A percentile compares a stretch with the other conserved stretches of the same genome.
These are phyloP conservation scores for Helarctos malayanus DNA, from an alignment of 2,797 vertebrate genomes.

Conservation along the genomic window DNA sequence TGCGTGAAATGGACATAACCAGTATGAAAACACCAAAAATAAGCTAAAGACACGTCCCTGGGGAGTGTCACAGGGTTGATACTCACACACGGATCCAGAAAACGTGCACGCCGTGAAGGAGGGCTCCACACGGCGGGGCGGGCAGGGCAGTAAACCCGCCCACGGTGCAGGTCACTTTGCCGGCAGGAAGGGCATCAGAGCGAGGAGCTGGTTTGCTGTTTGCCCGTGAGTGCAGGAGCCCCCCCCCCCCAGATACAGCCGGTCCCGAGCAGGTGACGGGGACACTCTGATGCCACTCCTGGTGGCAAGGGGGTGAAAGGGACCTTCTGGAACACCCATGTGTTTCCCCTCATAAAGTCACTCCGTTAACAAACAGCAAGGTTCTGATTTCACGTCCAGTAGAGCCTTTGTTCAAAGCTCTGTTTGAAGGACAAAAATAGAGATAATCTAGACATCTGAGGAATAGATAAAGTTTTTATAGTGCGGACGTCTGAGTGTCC, in stretches of 20 bases:
- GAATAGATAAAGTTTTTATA: rapidly evolving
- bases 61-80: rapidly evolving
- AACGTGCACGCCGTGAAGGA: no score
- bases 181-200: no score
- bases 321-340: rapidly evolving
- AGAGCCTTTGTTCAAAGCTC: neutral
- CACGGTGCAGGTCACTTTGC: no score
- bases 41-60: rapidly evolving
- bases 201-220: no score
- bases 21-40: rapidly evolving
- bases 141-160: no score
- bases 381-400: neutral
- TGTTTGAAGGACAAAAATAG: neutral
- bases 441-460: neutral
- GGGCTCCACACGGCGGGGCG: no score
- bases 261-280: no score
- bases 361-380: neutral
- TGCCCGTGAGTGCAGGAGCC: no score
- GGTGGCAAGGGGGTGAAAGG: no score
- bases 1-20: rapidly evolving
- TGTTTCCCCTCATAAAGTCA: rapidly evolving
- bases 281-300: no score
- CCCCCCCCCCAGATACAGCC: no score
- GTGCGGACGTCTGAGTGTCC: rapidly evolving
- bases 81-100: rapidly evolving